These are phyloP conservation scores for Tribolium madens DNA, from an alignment of 1,140 invertebrate genomes.

Conservation along the genomic window DNA sequence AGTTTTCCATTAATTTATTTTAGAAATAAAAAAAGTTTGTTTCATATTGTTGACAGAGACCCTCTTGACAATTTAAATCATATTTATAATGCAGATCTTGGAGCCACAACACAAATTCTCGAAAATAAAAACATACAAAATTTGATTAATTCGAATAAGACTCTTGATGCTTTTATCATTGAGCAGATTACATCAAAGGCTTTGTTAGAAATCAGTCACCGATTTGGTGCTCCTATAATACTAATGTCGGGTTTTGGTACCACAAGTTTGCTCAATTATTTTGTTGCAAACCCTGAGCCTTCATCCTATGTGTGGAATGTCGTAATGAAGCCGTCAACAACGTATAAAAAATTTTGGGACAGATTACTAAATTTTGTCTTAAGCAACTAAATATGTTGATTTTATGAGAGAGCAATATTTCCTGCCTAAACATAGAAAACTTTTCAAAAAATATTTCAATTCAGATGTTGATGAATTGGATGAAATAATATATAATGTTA, in stretches of 20 bases:
- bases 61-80: background rate
- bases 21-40: background rate
- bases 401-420: slow-evolving; percentile 45
- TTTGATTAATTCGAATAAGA: slow-evolving; percentile 58
- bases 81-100: background rate
- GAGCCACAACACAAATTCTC: slow-evolving; percentile 10
- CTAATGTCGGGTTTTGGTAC: background rate
- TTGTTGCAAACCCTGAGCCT: background rate
- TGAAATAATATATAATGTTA: slow-evolving; percentile 66
- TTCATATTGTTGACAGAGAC: background rate
- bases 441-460: slow-evolving; percentile 65
- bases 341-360: slow-evolving; percentile 50
- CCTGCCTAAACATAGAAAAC: slow-evolving; percentile 59
- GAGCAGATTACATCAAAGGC: slow-evolving; percentile 67
- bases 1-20: too few relatives aligned
- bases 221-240: slow-evolving; percentile 65
- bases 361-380: slow-evolving; percentile 63
- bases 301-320: background rate
- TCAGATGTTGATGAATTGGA: slow-evolving; percentile 66
- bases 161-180: slow-evolving; percentile 66
- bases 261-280: slow-evolving; percentile 7
- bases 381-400: slow-evolving; percentile 61
- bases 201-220: slow-evolving; percentile 62
- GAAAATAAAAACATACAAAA: slow-evolving; percentile 46
- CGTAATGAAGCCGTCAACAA: background rate